These are phyloP conservation scores for Athalia rosae DNA, from an alignment of 2,888 invertebrate genomes.

Conservation along the genomic window DNA sequence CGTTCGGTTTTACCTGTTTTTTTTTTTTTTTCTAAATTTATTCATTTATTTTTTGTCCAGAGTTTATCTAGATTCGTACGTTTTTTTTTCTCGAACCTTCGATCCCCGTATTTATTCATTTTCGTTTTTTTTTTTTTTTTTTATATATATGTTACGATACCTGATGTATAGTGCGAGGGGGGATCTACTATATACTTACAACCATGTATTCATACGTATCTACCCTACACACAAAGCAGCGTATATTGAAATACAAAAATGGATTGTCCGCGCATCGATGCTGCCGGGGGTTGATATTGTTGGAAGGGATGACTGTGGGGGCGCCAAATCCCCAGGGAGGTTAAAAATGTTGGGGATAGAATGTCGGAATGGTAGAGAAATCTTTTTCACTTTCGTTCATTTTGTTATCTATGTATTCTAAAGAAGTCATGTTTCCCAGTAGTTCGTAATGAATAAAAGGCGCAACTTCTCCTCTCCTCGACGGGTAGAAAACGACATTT, in stretches of 20 bases:
- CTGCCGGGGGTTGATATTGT: conserved; percentile 12
- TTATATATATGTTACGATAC: not conserved
- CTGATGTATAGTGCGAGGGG: not conserved
- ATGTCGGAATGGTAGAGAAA: not conserved
- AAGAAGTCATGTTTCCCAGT: conserved; percentile 32
- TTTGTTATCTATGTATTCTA: conserved; percentile 10
- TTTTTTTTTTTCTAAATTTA: not conserved
- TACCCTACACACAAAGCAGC: not conserved
- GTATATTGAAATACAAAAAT: not conserved
- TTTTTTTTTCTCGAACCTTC: not conserved
- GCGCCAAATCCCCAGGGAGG: not conserved
- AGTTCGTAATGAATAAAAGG: conserved; percentile 4
- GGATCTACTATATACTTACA: not conserved
- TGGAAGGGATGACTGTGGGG: not conserved
- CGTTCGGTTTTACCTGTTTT: not conserved
- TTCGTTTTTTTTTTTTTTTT: not conserved
- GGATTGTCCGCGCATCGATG: conserved; percentile 15
- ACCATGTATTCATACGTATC: not conserved
- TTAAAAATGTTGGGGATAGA: not conserved
- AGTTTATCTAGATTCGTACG: not conserved
- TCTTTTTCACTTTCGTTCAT: conserved; percentile 32
- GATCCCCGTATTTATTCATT: not conserved
- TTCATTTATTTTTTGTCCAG: not conserved
- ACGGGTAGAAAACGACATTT: conserved; percentile 21
- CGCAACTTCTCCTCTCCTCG: not conserved